Evolutionary conservation across 2,113 vertebrate genomes (phyloP).

Genomic region (Callipepla squamata): DNA sequence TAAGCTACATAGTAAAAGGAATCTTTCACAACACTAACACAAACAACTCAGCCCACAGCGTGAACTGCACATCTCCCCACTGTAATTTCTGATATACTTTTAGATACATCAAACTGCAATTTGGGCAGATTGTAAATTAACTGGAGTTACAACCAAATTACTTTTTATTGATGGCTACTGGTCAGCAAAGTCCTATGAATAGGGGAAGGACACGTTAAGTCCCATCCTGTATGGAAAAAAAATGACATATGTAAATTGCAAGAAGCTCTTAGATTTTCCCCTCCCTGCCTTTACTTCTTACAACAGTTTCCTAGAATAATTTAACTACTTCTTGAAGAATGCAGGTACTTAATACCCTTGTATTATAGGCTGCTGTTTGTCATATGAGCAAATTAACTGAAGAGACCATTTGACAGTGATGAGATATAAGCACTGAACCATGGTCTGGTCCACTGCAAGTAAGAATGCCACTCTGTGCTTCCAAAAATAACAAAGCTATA

Average conservation of each 20-base stretch:
- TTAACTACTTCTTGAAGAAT: neutral
- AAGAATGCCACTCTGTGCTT: neutral
- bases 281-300: neutral
- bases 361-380: neutral
- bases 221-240: neutral
- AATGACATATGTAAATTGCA: neutral
- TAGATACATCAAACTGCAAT: neutral
- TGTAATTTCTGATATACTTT: neutral
- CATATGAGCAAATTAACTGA: neutral
- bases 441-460: neutral
- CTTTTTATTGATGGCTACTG: neutral
- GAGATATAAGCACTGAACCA: neutral
- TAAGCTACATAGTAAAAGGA: neutral
- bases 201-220: neutral
- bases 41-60: rapidly evolving
- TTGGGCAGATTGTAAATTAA: neutral
- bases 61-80: neutral
- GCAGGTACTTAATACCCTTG: neutral
- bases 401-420: neutral
- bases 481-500: neutral
- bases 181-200: neutral
- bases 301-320: neutral
- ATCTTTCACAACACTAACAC: neutral
- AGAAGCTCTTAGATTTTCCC: neutral
- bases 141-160: neutral